These are phyloP conservation scores for Actenoides hombroni DNA, from an alignment of 2,113 vertebrate genomes.

Conservation along the genomic window DNA sequence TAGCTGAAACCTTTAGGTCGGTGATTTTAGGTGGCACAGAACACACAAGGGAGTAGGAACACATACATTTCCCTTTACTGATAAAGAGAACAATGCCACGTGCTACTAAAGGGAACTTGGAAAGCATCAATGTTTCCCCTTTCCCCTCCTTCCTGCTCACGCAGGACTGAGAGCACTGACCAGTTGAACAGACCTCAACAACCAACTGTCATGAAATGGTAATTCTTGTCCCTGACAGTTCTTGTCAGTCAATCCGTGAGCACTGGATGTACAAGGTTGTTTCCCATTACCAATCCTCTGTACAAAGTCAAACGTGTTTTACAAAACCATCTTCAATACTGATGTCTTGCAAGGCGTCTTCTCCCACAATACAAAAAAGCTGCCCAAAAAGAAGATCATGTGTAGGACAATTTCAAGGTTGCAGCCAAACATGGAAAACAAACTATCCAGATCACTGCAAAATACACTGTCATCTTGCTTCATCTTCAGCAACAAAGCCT, in stretches of 20 bases:
- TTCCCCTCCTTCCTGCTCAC: neutral
- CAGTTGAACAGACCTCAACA: neutral
- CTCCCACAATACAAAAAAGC: neutral
- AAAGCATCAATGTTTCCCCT: neutral
- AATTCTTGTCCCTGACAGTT: neutral
- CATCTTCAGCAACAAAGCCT: neutral
- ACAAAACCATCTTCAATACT: neutral
- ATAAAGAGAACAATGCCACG: neutral
- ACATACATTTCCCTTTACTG: neutral
- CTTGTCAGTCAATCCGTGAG: accelerated
- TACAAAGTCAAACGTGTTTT: neutral
- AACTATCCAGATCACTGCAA: neutral
- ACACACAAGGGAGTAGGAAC: neutral
- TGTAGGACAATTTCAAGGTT: neutral
- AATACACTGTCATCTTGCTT: neutral
- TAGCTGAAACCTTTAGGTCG: neutral
- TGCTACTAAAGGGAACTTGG: neutral
- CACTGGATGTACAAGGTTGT: accelerated
- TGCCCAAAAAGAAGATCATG: neutral
- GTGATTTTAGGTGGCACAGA: neutral
- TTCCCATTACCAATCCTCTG: neutral
- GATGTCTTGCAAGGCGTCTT: neutral
- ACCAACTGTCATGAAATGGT: neutral
- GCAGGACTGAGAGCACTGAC: neutral
- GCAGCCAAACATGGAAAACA: neutral